phyloP scores from a whole-genome alignment of 2,113 vertebrate genomes.

The Sphyrna mokarran region DNA sequence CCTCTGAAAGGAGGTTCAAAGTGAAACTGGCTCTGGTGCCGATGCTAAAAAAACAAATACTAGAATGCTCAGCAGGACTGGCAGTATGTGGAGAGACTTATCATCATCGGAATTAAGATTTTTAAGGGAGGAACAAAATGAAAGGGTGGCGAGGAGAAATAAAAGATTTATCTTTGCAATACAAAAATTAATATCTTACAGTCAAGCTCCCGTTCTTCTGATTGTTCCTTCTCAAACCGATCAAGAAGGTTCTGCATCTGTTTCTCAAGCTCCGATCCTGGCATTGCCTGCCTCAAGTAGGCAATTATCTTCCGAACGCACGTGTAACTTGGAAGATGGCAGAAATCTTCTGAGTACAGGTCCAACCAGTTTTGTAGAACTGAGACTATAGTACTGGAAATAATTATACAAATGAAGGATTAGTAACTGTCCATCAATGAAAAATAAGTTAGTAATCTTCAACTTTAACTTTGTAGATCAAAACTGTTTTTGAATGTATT shows the following conservation, averaged over 20 bases:
- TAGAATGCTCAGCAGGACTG: no score
- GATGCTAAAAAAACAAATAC: no score
- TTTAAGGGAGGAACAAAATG: no score
- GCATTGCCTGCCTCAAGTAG: conserved; percentile 69
- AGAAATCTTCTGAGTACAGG: conserved; percentile 87
- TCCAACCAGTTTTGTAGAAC: conserved; percentile 85
- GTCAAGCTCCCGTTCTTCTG: conserved; percentile 57
- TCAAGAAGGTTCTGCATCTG: conserved; percentile 73
- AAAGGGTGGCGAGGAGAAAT: no score
- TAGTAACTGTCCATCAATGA: background rate
- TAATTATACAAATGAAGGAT: conserved; percentile 11
- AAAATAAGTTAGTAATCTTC: background rate
- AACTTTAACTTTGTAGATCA: background rate
- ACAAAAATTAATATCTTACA: conserved; percentile 50
- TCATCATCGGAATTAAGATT: no score
- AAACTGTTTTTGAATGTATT: background rate
- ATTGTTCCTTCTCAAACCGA: conserved; percentile 69
- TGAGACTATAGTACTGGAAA: conserved; percentile 71
- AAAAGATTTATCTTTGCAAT: background rate
- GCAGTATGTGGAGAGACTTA: no score
- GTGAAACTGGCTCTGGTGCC: background rate
- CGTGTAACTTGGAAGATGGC: conserved; percentile 72
- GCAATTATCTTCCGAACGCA: conserved; percentile 70
- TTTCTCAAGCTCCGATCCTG: conserved; percentile 71
- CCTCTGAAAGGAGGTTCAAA: background rate